Conservation (phyloP, 2,888 invertebrate species). For the Aproaerema taeniolella region DNA sequence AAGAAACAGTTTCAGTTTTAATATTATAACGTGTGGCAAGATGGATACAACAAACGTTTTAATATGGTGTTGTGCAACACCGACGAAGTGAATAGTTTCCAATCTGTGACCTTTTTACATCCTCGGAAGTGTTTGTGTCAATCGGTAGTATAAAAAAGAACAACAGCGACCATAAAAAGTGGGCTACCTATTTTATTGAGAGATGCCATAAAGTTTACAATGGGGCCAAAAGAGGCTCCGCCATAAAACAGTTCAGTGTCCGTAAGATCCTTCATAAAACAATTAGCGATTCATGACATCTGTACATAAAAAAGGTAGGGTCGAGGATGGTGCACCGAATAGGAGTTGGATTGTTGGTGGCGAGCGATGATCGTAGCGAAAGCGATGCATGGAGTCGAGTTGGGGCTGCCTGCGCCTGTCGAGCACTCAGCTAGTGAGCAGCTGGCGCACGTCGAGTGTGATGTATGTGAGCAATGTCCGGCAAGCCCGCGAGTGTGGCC, state of each 20-base stretch:
- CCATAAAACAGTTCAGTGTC: constrained; percentile 64
- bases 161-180: constrained; percentile 35
- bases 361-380: constrained; percentile 60
- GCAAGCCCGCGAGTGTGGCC: constrained; percentile 86
- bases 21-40: neutral
- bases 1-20: too few species aligned
- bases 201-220: constrained; percentile 55
- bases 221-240: constrained; percentile 68
- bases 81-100: constrained; percentile 9
- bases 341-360: constrained; percentile 40
- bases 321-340: constrained; percentile 61
- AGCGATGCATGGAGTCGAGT: constrained; percentile 58
- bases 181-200: constrained; percentile 48
- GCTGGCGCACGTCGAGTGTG: constrained; percentile 76
- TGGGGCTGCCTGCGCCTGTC: constrained; percentile 33
- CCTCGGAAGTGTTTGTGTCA: constrained; percentile 40
- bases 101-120: constrained; percentile 16
- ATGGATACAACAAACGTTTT: too few species aligned
- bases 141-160: constrained; percentile 43
- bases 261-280: constrained; percentile 54
- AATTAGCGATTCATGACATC: constrained; percentile 55
- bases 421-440: constrained; percentile 63
- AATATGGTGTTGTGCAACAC: too few species aligned
- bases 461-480: constrained; percentile 86
- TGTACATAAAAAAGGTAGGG: constrained; percentile 42